Evolutionary conservation across 2,113 vertebrate species (phyloP), one percentile per base, ranked within the genome.

Genomic region (Cebidichthys violaceus): DNA sequence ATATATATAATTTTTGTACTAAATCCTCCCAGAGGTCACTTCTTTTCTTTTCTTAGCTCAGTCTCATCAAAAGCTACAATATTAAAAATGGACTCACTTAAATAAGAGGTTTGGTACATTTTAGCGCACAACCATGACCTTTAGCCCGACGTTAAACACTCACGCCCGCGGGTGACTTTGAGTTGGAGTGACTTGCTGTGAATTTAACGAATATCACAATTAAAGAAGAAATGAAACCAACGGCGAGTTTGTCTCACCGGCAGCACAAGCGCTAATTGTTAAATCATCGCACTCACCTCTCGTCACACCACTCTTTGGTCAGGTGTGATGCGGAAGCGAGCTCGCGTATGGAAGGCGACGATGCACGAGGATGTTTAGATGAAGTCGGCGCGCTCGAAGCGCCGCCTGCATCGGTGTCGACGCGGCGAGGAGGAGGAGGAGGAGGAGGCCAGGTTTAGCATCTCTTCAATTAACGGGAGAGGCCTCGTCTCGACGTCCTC

Each of bases 401-500:
- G 39, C 67, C n/a, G 66, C 47, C 80, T 74, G 86, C 81, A 55
- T 88, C 75, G 76, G 61, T 59, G 73, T 67, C 47, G 76, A n/a
- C 75, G 70, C 60, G 11, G 45, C 20, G 18, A 64, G 4, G 73
- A 81, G 73, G 81, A 86, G 87, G 11, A 39, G 17, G 18, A 64
- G 4, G 73, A 81, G 73, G 81, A 86, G 87, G 79, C 80, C 81
- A 71, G 79, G 72, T 89, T 86, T 89, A 90, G 90, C 85, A 83
- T 91, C 90, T 90, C 92, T 93, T 89, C 93, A 94, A 94, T 94
- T 94, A 94, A 70, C 92, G 89, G 87, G 79, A 93, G 90, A 92
- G 91, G 92, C 87, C 87, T 88, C 39, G 85, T 90, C 89, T 89
- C 9, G 15, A 75, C 62, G 66, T 93, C 90, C 93, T 93, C 91